Base-by-base conservation (phyloP, 2,113 vertebrate species). In the Orcinus orca region DNA sequence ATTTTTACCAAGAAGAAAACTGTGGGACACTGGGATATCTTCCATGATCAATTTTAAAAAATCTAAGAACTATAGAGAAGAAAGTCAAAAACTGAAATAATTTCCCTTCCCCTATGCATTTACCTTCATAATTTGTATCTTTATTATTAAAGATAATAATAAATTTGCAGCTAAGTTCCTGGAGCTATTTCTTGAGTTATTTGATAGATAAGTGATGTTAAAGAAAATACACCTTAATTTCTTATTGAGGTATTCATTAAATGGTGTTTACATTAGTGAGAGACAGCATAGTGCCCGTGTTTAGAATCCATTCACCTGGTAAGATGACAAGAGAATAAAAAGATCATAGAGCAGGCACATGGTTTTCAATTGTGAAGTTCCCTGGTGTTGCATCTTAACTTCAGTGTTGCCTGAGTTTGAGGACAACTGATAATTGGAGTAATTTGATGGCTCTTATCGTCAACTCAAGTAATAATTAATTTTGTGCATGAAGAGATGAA, bases 381-480 rank as follows among this genome's bases (percentile, higher is more conserved):
- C 20, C 68, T 60, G 9, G 50, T 7, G 10, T 38, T 84, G 79
- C 25, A n/a, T 82, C 62, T 93, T 55, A 44, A 11, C 33, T 74
- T 94, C 60, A 67, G 17, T 33, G 53, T 55, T 83, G 55, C 47
- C 81, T 25, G 14, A 80, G 17, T 70, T 70, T 70, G 29, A 87
- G 63, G n/a, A 18, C 62, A 84, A 14, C 70, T 77, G 55, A 74
- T 95, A 65, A 76, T n/a, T 82, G 53, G 53, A 85, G 18, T 63
- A 84, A 94, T 63, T 63, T 70, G 71, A 76, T 44, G 79, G 41
- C 17, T 93, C 36, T 92, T 93, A 77, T 92, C 90, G 81, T 71
- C 70, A 91, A 29, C 31, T 91, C 41, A 70, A 91, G 77, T 29
- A 80, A 67, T 83, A 90, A 88, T 70, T 84, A 76, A 10, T 83